Percentiles rank a stretch among this genome's conserved stretches.
Conservation (phyloP, 1,140 invertebrate species). For the Augochlora pura region DNA sequence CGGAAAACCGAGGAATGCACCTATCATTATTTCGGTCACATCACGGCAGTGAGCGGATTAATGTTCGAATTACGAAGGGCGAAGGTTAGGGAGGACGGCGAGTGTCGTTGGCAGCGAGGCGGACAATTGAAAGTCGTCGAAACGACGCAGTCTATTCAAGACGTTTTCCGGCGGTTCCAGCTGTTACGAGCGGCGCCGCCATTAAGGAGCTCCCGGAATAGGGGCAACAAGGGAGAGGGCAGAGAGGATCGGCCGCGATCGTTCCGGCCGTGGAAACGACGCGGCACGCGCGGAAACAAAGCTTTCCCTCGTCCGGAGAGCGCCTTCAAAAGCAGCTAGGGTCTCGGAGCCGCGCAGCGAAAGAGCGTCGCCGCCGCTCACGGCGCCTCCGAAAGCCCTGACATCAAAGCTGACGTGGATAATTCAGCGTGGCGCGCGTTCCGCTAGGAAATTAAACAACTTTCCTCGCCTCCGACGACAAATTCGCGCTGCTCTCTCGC, state of each 20-base stretch:
- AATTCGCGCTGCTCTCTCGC: neutral
- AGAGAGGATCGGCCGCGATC: neutral
- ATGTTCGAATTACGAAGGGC: neutral
- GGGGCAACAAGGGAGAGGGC: neutral
- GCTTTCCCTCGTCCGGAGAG: neutral
- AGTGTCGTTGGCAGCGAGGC: neutral
- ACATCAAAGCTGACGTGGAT: neutral
- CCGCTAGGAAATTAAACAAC: conserved; percentile 5
- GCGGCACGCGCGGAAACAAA: conserved; percentile 1
- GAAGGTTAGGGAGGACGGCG: neutral
- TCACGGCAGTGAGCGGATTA: neutral
- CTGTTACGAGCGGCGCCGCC: neutral
- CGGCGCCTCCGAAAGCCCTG: neutral
- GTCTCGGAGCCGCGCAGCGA: neutral
- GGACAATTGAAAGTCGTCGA: conserved; percentile 2
- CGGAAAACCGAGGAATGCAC: too few species aligned
- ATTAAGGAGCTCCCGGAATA: conserved; percentile 5
- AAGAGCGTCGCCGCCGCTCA: neutral
- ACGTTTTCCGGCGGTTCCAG: neutral
- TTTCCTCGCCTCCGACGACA: neutral
- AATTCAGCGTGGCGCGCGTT: conserved; percentile 2
- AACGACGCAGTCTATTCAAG: neutral
- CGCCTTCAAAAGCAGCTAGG: neutral
- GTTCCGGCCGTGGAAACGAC: neutral
- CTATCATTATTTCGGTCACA: neutral